Percentiles rank a stretch among this genome's conserved stretches.
Conservation (phyloP, 2,113 vertebrate species). For the Pedionomus torquatus region DNA sequence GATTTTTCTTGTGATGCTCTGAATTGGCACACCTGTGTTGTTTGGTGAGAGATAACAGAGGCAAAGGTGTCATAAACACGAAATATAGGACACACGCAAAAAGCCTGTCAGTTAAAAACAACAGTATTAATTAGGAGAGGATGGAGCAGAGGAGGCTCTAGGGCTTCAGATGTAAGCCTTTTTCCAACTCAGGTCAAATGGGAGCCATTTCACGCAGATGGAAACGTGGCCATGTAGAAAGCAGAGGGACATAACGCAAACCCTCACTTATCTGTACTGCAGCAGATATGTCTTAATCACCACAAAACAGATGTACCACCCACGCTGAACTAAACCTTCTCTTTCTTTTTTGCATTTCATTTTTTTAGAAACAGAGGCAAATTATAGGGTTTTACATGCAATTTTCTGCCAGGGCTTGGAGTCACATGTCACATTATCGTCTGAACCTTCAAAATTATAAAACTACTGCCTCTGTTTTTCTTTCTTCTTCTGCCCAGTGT, state of each 20-base stretch:
- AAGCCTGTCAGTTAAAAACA: background rate
- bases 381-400: rapidly evolving
- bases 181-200: background rate
- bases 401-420: background rate
- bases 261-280: background rate
- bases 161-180: background rate
- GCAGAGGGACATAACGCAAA: rapidly evolving
- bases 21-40: background rate
- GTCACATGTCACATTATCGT: background rate
- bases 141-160: background rate
- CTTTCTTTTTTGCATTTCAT: background rate
- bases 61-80: background rate
- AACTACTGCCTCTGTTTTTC: background rate
- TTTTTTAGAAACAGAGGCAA: background rate
- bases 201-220: background rate
- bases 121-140: background rate
- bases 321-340: background rate
- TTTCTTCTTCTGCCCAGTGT: background rate
- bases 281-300: background rate
- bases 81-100: background rate
- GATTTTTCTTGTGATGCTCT: background rate
- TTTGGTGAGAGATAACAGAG: background rate
- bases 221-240: background rate
- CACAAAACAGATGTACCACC: background rate
- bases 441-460: background rate